These are phyloP conservation scores for Plecturocebus donacophilus DNA, from an alignment of 2,113 vertebrate genomes.

Conservation along the genomic window DNA sequence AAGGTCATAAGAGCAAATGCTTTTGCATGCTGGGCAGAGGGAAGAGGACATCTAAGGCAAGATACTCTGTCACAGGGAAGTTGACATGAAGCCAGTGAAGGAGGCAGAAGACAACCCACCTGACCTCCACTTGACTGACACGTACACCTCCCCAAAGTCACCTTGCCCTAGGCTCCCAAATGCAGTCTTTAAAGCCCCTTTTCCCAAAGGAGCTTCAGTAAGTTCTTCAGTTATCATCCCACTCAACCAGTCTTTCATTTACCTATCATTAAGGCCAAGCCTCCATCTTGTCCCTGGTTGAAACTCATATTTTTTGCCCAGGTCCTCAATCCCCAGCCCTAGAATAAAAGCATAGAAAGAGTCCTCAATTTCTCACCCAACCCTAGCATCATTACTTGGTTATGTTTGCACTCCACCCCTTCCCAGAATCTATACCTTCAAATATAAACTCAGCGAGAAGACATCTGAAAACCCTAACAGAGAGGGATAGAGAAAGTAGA, in stretches of 20 bases:
- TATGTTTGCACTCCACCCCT: not conserved
- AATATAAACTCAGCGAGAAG: slow-evolving; percentile 52
- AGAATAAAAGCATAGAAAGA: not conserved
- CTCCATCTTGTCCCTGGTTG: slow-evolving; percentile 13
- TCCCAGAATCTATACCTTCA: slow-evolving; percentile 29
- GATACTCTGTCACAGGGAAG: not conserved
- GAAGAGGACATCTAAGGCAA: not conserved
- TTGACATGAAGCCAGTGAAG: slow-evolving; percentile 26
- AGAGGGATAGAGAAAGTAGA: slow-evolving; percentile 29
- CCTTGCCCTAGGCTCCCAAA: not conserved
- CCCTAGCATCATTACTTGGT: not conserved
- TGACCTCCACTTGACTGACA: not conserved
- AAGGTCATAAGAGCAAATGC: not conserved
- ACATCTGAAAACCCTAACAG: slow-evolving; percentile 32
- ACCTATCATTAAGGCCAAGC: slow-evolving; percentile 32
- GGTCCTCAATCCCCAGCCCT: not conserved
- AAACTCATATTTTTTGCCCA: slow-evolving; percentile 23
- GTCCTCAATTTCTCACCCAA: not conserved
- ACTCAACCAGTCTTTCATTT: slow-evolving; percentile 39
- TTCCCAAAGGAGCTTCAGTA: slow-evolving; percentile 34
- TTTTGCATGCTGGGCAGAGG: not conserved
- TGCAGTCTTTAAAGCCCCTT: not conserved
- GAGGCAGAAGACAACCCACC: slow-evolving; percentile 38
- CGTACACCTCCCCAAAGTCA: not conserved
- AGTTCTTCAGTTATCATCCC: not conserved